Percentiles rank a stretch among this genome's conserved stretches.
Conservation (phyloP, 2,888 invertebrate genomes). For the Halocaridina rubra region DNA sequence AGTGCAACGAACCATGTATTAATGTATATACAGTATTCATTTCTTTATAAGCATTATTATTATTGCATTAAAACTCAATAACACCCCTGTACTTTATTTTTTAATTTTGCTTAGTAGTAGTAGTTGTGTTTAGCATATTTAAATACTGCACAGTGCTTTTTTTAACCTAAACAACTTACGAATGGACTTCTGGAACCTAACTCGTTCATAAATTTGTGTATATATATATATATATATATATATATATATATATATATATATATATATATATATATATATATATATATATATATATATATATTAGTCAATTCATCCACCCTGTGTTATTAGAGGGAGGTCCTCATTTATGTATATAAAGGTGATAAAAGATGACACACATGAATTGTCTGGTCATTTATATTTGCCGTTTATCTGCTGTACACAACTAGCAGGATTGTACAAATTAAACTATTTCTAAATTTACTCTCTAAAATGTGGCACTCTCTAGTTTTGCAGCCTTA, state of each 20-base stretch:
- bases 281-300: not conserved
- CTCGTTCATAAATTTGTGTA: conserved; percentile 1
- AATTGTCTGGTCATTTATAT: conserved; percentile 45
- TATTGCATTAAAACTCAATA: too few relatives aligned
- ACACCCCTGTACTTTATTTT: too few relatives aligned
- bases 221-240: not conserved
- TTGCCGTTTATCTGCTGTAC: conserved; percentile 58
- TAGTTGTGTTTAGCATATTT: too few relatives aligned
- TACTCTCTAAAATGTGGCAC: conserved; percentile 63
- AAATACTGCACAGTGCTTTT: too few relatives aligned
- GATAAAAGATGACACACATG: not conserved
- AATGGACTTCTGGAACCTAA: too few relatives aligned
- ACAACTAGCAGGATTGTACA: conserved; percentile 59
- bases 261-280: not conserved
- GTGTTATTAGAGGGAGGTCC: not conserved
- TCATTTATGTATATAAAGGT: not conserved
- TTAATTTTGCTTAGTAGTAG: too few relatives aligned
- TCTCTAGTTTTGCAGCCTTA: conserved; percentile 63
- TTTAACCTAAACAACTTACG: too few relatives aligned
- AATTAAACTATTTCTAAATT: conserved; percentile 51
- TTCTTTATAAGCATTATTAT: too few relatives aligned
- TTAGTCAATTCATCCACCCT: not conserved
- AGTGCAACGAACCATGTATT: too few relatives aligned
- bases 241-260: not conserved
- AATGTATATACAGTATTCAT: too few relatives aligned